Evolutionary conservation across 2,888 invertebrate genomes (phyloP).

Genomic region (Drosophila bunnanda): DNA sequence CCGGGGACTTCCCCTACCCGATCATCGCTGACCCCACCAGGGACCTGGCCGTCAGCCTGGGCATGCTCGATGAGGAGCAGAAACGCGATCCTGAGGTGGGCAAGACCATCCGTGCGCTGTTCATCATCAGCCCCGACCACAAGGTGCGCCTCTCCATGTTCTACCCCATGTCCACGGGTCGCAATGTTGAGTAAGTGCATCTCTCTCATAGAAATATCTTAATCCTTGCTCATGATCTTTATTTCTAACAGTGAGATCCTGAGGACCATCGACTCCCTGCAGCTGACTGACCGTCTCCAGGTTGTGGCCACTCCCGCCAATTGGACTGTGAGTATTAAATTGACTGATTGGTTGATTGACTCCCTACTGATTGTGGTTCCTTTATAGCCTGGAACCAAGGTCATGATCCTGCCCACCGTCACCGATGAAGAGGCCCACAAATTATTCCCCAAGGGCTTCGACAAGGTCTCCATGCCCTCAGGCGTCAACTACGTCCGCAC

Average conservation of each 20-base stretch:
- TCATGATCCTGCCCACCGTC: conserved; percentile 92
- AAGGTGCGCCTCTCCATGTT: conserved; percentile 91
- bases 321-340: conserved; percentile 88
- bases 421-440: conserved; percentile 88
- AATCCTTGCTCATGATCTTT: neutral
- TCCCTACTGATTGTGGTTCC: conserved; percentile 88
- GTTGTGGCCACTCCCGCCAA: conserved; percentile 48
- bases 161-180: conserved; percentile 93
- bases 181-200: conserved; percentile 87
- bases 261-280: conserved; percentile 85
- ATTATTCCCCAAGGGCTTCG: conserved; percentile 89
- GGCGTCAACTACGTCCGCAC: conserved; percentile 91
- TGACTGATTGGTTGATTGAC: rapidly evolving
- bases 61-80: conserved; percentile 92
- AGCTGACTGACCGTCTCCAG: conserved; percentile 89
- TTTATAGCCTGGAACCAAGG: conserved; percentile 88
- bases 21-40: conserved; percentile 92
- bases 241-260: conserved; percentile 89
- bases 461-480: conserved; percentile 90
- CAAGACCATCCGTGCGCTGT: conserved; percentile 90
- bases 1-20: conserved; percentile 91
- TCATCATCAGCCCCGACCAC: conserved; percentile 92
- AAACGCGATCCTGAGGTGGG: conserved; percentile 88
- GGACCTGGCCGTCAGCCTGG: conserved; percentile 89
- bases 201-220: neutral